Base-by-base conservation (phyloP, 2,888 invertebrate species). In the Sphaerophoria taeniata region DNA sequence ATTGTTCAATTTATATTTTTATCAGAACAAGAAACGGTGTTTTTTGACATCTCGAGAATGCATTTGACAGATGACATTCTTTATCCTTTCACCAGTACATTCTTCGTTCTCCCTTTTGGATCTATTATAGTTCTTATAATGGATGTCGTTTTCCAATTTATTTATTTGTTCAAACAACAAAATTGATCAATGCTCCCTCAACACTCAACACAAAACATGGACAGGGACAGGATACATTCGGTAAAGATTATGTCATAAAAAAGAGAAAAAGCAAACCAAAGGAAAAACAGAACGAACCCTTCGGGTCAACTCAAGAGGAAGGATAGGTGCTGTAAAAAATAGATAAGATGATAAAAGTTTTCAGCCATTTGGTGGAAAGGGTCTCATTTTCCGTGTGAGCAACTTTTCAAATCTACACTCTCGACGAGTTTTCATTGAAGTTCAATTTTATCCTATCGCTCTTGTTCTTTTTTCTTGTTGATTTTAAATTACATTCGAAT, bases 41-140 rank as follows among this genome's bases (percentile, higher is more conserved):
- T n/a, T 34, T 56, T 51, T 65, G 49, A 51, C 51, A 51, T 16
- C 6, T 24, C 24, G 39, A 78, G 73, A 79, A 65, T 65, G 73
- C 58, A 73, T 78, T 70, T 63, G 73, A 83, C 74, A 83, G 78
- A 74, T 74, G 73, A 58, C 69, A 73, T 70, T 60, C 11, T 60
- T 33, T 71, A 49, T 69, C 60, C 31, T 55, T 31, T n/a, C 14
- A 9, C 51, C 39, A 7, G 24, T 39, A 58, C 73, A 9, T 6
- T 47, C 36, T 45, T 6, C 71, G 7, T 47, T 56, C 31, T 55
- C 11, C 24, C 6, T 51, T 16, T 43, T 9, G 9, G 33, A 43
- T 9, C 43, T 43, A 60, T 47, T 11, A 33, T 47, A 63, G 45
- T 33, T 33, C 34, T 33, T 63, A 63, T 63, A 63, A 47, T 65